Percentiles rank a stretch among this genome's conserved stretches.
Evolutionary conservation across 2,797 vertebrate species (phyloP).

Genomic region (Labroides dimidiatus): DNA sequence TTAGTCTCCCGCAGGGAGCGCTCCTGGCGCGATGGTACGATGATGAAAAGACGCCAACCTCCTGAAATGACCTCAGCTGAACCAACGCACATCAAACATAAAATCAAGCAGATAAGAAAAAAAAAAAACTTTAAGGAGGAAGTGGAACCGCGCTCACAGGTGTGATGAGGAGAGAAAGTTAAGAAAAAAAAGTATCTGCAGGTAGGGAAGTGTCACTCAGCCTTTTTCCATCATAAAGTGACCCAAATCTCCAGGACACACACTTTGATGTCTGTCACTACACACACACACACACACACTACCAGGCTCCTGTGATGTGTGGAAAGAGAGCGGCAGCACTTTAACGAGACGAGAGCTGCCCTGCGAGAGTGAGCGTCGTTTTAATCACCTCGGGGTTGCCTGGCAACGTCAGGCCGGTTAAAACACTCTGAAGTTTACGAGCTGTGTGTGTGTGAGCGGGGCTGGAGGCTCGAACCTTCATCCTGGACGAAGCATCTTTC

Average conservation of each 20-base stretch:
- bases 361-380: slow-evolving; percentile 39
- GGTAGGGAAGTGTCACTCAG: slow-evolving; percentile 21
- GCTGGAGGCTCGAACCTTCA: background rate
- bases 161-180: background rate
- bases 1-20: slow-evolving; percentile 55
- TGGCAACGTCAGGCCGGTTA: slow-evolving; percentile 68
- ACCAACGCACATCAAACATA: background rate
- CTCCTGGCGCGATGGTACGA: slow-evolving; percentile 15
- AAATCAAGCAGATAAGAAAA: too few species aligned
- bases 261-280: slow-evolving; percentile 57
- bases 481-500: too few species aligned
- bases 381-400: slow-evolving; percentile 71
- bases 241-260: slow-evolving; percentile 13
- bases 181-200: background rate
- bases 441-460: slow-evolving; percentile 36
- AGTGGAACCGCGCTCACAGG: slow-evolving; percentile 9
- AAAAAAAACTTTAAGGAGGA: slow-evolving; percentile 1
- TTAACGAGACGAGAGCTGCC: slow-evolving; percentile 35
- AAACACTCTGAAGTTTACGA: slow-evolving; percentile 67
- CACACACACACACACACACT: slow-evolving; percentile 3
- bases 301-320: slow-evolving; percentile 33
- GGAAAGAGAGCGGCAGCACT: slow-evolving; percentile 32
- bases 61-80: slow-evolving; percentile 12
- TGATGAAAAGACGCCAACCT: slow-evolving; percentile 18
- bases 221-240: slow-evolving; percentile 3